Evolutionary conservation across 2,113 vertebrate genomes (phyloP).

Genomic region (Setophaga coronata): DNA sequence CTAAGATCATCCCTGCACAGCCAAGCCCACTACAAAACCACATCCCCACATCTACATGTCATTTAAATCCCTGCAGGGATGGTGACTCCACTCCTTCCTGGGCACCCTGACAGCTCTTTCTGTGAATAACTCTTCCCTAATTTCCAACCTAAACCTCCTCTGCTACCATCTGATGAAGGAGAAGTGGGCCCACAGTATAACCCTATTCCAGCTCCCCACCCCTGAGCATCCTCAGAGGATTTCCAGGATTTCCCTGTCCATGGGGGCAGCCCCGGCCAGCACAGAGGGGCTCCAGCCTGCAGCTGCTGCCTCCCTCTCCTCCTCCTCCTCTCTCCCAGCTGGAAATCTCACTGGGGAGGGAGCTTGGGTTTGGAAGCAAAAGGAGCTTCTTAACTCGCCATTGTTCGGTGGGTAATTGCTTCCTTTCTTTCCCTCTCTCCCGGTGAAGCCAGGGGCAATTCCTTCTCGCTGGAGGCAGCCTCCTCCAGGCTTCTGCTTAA

Average conservation of each 20-base stretch:
- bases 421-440: constrained; percentile 66
- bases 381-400: constrained; percentile 54
- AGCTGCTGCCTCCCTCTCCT: background rate
- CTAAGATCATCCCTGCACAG: background rate
- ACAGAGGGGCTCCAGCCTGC: background rate
- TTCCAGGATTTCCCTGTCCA: background rate
- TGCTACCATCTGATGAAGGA: background rate
- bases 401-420: constrained; percentile 76
- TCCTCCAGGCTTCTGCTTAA: constrained; percentile 70
- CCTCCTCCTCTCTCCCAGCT: constrained; percentile 15
- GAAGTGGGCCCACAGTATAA: background rate
- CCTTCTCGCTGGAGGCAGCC: constrained; percentile 63
- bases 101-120: background rate
- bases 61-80: background rate
- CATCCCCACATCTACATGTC: background rate
- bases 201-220: background rate
- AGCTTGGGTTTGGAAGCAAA: constrained; percentile 57
- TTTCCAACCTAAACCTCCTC: background rate
- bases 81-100: background rate
- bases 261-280: background rate
- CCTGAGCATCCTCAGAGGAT: background rate
- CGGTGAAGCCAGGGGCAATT: constrained; percentile 66
- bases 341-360: background rate
- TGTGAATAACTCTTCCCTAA: background rate
- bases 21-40: background rate